Evolutionary conservation across 1,140 invertebrate species (phyloP), one percentile per base, ranked within the genome.

Genomic region (Cepaea nemoralis): DNA sequence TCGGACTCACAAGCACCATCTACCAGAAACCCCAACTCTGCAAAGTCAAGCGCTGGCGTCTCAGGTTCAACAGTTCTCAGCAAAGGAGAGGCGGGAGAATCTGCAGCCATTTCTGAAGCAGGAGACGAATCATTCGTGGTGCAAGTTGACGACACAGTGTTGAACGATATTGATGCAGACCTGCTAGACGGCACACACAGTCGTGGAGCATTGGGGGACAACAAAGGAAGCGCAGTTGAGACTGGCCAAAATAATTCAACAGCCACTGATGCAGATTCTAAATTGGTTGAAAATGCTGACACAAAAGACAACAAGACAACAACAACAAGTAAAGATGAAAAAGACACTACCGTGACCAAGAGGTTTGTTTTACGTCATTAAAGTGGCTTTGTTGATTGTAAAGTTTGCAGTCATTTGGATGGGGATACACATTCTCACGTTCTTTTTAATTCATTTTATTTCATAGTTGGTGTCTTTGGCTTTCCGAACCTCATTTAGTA

Each of bases 131-230:
- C 90, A 12, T 84, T 91, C 55, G 88, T 89, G 77, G 89, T 91
- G 16, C 86, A 88, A 82, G 89, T 90, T 37, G 90, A 91, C 82
- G 91, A 91, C 77, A 89, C 88, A 14, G 88, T 90, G 76, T 76
- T 85, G 77, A 90, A 88, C 83, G 89, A 91, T 48, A 84, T 91
- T 0, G 91, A 91, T 82, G 85, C 85, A 71, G 90, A 91, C 71
- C 78, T 89, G 12, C 55, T 87, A 40, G 82, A 85, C 31, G 67
- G 80, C 42, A 77, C 0, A 16, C 67, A 83, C 40, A 66, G 76
- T 67, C 40, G 70, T 66, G 27, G 74, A 50, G 40, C 40, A 55
- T 77, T 80, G n/a, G 74, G 63, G 66, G 66, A 39, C 0, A 74
- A 40, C 3, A 78, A 35, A 22, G 80, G 40, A 55, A 50, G 31